Percentiles rank a stretch among this genome's conserved stretches.
These are phyloP conservation scores for Plemyria rubiginata DNA, from an alignment of 2,888 invertebrate genomes.

Conservation along the genomic window DNA sequence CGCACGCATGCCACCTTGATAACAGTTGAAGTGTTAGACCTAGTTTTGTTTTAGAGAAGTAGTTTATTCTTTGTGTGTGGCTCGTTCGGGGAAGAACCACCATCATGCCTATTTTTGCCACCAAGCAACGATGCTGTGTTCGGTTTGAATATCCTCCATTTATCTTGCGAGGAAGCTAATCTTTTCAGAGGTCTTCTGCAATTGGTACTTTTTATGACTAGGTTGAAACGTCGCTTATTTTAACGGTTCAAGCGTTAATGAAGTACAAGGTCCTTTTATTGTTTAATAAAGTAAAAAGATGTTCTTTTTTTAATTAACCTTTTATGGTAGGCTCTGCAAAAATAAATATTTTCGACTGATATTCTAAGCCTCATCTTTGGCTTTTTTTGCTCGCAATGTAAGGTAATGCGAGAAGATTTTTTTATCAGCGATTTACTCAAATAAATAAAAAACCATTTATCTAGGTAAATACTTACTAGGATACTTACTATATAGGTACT, in stretches of 20 bases:
- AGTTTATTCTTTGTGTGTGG: no score
- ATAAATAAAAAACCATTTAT: no score
- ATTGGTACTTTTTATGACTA: constrained; percentile 44
- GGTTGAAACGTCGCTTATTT: constrained; percentile 48
- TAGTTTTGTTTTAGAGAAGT: constrained; percentile 11
- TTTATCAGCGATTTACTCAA: background rate
- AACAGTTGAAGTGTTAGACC: constrained; percentile 46
- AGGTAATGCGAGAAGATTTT: background rate
- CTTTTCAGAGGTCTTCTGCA: constrained; percentile 25
- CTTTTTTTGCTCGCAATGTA: background rate
- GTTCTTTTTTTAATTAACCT: constrained; percentile 55
- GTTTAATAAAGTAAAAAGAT: constrained; percentile 52
- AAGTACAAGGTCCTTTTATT: constrained; percentile 48
- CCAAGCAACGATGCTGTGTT: no score
- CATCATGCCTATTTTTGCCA: no score
- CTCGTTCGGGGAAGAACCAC: no score
- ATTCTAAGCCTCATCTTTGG: background rate
- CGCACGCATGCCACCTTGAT: constrained; percentile 52
- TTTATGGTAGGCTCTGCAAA: constrained; percentile 29
- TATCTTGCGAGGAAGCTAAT: no score
- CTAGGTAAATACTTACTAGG: no score
- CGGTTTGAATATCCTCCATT: no score
- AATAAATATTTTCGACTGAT: constrained; percentile 6
- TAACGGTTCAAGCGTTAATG: constrained; percentile 53
- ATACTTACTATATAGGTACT: no score